Conservation (phyloP, 2,113 vertebrate species). For the Pterocles orientalis region DNA sequence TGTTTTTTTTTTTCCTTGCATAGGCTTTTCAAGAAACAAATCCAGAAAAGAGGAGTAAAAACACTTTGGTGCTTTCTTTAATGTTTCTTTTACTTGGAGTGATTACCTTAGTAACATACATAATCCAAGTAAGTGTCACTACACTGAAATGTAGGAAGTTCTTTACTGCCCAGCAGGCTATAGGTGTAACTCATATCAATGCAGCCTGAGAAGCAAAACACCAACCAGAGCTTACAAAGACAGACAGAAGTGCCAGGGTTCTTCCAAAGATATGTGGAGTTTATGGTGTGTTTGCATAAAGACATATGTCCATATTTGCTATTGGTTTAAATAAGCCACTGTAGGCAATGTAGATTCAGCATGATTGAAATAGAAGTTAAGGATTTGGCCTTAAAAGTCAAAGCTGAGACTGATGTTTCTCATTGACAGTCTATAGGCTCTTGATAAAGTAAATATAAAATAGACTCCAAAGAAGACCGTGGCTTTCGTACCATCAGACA, state of each 20-base stretch:
- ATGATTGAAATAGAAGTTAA: background rate
- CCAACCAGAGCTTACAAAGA: background rate
- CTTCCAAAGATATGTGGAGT: background rate
- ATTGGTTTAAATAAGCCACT: background rate
- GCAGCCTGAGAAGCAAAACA: background rate
- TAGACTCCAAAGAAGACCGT: background rate
- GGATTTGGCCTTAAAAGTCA: background rate
- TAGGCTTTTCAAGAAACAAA: slow-evolving; percentile 77
- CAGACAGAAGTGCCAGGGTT: background rate
- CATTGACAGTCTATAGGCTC: background rate
- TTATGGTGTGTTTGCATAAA: background rate
- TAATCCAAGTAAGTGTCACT: slow-evolving; percentile 70
- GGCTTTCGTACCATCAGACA: background rate
- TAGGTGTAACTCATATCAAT: background rate
- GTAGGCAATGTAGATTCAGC: background rate
- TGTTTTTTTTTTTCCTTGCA: background rate
- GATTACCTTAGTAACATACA: slow-evolving; percentile 61
- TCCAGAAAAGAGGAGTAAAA: slow-evolving; percentile 62
- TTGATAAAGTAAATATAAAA: background rate
- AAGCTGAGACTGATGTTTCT: background rate
- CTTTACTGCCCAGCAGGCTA: background rate
- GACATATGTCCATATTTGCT: background rate
- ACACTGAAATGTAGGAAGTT: background rate
- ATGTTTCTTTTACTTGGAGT: slow-evolving; percentile 74
- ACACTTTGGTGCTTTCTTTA: slow-evolving; percentile 71